Base-by-base conservation (phyloP, 1,140 invertebrate genomes). In the Zaprionus ornatus region DNA sequence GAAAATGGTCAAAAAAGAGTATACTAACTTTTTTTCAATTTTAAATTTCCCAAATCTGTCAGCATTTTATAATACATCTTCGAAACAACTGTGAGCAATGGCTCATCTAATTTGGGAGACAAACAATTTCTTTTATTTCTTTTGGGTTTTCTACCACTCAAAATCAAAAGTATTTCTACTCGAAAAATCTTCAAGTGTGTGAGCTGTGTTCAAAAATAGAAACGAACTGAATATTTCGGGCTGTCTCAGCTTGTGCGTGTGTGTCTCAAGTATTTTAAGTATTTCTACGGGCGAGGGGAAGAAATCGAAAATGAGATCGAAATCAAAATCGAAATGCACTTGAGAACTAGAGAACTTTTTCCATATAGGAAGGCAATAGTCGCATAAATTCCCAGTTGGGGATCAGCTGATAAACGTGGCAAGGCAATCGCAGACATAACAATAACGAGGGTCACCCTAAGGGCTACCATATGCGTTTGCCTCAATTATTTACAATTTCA, bases 401-500 rank as follows among this genome's bases (percentile, higher is more conserved):
- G 19, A n/a, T 35, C 45, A 52, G 54, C 70, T 83, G 84, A 87
- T 87, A 87, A 87, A 74, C 65, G 37, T n/a, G 17, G 21, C 55
- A 54, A 60, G 45, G 60, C 62, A 66, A 72, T 72, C 62, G 72
- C 23, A 62, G 35, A 27, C 77, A 45, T 77, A 80, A 83, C 68
- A 45, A 88, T 83, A 87, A 88, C 88, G 80, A 88, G 84, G 77
- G 84, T 88, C 83, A 79, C 32, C 64, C 59, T 27, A 12, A 60
- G 19, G 21, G 45, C 73, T 42, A 60, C 25, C 54, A 12, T 19
- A 23, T 23, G 52, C 60, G 54, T 54, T 59, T 73, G 48, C 48
- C 73, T 77, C 84, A 88, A 83, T 80, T 83, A 87, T 82, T 87
- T 74, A 87, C 80, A 82, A 87, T 87, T 87, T 77, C 63, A 61